A percentile compares a stretch with the other conserved stretches of the same genome.
phyloP scores from a whole-genome alignment of 2,888 invertebrate genomes.

The Calliopum simillimum region DNA sequence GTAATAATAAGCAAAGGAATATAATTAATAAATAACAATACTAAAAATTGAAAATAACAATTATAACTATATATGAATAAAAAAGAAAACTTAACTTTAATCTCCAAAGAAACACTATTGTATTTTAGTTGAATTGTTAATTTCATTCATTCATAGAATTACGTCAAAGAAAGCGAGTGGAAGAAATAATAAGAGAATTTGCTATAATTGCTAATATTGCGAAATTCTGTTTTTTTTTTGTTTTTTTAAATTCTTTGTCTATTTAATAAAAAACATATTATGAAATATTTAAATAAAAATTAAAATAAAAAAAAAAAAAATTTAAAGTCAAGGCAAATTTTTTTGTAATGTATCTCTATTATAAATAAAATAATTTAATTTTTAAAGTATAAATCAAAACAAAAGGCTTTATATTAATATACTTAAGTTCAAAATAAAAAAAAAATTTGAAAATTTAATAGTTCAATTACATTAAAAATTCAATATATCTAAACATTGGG shows the following conservation, averaged over 20 bases:
- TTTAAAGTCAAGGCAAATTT: conserved; percentile 35
- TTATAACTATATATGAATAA: conserved; percentile 14
- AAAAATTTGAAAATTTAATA: conserved; percentile 25
- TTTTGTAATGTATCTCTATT: conserved; percentile 35
- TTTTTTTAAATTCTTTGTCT: conserved; percentile 23
- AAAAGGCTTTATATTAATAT: conserved; percentile 44
- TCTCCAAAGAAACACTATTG: conserved; percentile 34
- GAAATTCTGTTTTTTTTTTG: conserved; percentile 12
- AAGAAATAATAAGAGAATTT: background rate
- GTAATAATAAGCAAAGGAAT: background rate
- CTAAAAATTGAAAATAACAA: conserved; percentile 8
- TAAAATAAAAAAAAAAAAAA: conserved; percentile 30
- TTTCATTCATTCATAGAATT: conserved; percentile 29
- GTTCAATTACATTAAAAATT: too few species aligned
- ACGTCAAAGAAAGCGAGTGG: conserved; percentile 10
- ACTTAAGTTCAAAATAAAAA: conserved; percentile 32
- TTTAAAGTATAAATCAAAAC: conserved; percentile 46
- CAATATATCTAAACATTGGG: too few species aligned
- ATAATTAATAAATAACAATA: conserved; percentile 7
- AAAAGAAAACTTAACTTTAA: conserved; percentile 25
- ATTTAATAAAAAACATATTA: conserved; percentile 22
- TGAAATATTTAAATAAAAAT: conserved; percentile 32
- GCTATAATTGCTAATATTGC: conserved; percentile 17
- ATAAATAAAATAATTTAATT: conserved; percentile 35
- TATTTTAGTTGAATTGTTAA: conserved; percentile 35